Evolutionary conservation across 1,140 invertebrate species (phyloP), one percentile per base, ranked within the genome.

Genomic region (Bombus terrestris): DNA sequence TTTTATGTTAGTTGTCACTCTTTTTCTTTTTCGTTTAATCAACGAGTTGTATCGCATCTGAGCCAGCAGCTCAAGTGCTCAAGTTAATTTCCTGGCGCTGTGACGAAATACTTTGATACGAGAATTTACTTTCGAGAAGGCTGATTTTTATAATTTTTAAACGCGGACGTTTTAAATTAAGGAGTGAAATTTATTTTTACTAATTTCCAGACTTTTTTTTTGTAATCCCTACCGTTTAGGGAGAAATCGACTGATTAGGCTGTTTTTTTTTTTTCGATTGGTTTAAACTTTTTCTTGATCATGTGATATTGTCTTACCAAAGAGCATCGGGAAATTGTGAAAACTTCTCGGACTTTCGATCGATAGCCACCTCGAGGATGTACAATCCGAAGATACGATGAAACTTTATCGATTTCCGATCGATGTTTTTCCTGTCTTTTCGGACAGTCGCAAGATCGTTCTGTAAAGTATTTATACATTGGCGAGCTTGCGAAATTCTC

Each of bases 231-330:
- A 4, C 84, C 87, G 69, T 84, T 92, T 89, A 92, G 83, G 87
- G 92, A 64, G 57, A 89, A 90, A 92, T 92, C 88, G 94, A 95
- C 91, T 93, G 93, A 94, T 94, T 94, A 94, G 94, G 93, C 57
- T 93, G 93, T 93, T 88, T 92, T 89, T 86, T 22, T 37, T 37
- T 39, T 88, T 92, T 93, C 89, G 83, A 94, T 94, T 94, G 93
- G 93, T 94, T 93, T 92, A 90, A 92, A 94, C 86, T 92, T 93
- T 91, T 93, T 93, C 89, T 94, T 93, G 89, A 92, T 93, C 89
- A 93, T 95, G 95, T 95, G 95, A 95, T 95, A 95, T 94, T 92
- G 92, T 93, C 89, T 94, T 95, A 95, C 95, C 95, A 95, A 95
- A 95, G 95, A 95, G 93, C 93, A 94, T 94, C 93, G 89, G 90